Evolutionary conservation across 2,888 invertebrate genomes (phyloP), one percentile per base, ranked within the genome.

Genomic region (Blera fallax): DNA sequence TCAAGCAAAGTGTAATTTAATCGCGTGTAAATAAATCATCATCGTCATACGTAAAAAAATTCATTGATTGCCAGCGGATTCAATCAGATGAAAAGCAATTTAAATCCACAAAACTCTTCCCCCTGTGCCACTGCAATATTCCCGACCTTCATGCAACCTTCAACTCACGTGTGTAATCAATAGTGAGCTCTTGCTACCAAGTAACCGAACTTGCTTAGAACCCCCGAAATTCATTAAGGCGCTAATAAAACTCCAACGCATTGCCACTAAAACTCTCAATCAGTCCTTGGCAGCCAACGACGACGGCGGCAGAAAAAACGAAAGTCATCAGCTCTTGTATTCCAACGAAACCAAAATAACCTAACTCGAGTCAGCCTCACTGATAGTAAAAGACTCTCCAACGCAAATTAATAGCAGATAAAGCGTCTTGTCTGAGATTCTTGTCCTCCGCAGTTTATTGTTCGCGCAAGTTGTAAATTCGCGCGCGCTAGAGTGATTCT

Each of bases 81-180:
- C 3, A 29, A 29, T 40, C 16, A 45, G 5, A 78, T 43, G 29
- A 54, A 24, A 34, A 43, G 7, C 29, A 29, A 24, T 54, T 65
- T 4, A 14, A 14, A 8, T 48, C 29, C 14, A 7, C 18, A 4
- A 32, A 64, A 45, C 37, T 37, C 21, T 74, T 37, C 24, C 65
- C 40, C 45, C 32, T 48, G 60, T 78, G 67, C 52, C 29, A 65
- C 21, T 74, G 52, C 64, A 54, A 65, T 65, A 70, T 34, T 60
- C 62, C 89, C 90, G 91, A 91, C 91, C 91, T 91, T 91, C 91
- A 91, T 76, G 88, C 90, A 91, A 91, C 91, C 91, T 91, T 91
- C 91, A 91, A 69, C 88, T 89, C 89, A 89, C 89, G 88, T 90
- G 91, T 89, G 89, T 89, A 89, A 89, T 89, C 90, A 90, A 90